A percentile compares a stretch with the other conserved stretches of the same genome.
Conservation (phyloP, 2,888 invertebrate species). For the Graphium colonna region DNA sequence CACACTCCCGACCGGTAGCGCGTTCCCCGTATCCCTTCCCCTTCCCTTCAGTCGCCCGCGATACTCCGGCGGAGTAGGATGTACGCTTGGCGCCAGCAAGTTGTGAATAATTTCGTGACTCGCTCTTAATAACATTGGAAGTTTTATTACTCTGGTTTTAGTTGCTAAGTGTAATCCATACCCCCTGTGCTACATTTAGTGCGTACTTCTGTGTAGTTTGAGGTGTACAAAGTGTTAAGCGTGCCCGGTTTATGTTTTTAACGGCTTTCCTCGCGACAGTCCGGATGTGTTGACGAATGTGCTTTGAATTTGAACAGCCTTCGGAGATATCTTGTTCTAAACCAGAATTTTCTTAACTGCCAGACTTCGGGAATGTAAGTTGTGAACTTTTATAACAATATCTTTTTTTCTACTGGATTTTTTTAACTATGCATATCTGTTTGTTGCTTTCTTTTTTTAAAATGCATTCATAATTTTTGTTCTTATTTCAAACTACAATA, state of each 20-base stretch:
- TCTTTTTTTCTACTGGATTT: too few species aligned
- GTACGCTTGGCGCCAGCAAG: conserved; percentile 14
- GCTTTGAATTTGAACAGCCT: conserved; percentile 20
- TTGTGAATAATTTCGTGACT: conserved; percentile 20
- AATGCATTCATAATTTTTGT: too few species aligned
- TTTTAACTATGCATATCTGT: too few species aligned
- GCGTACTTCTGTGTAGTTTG: not conserved
- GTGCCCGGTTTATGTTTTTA: conserved; percentile 16
- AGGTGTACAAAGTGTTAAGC: conserved; percentile 6
- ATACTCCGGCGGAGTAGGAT: conserved; percentile 12
- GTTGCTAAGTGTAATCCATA: conserved; percentile 3
- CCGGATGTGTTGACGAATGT: conserved; percentile 21
- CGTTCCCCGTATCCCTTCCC: not conserved
- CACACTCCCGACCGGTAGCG: conserved; percentile 13
- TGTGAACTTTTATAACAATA: not conserved
- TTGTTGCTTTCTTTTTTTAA: too few species aligned
- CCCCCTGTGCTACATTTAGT: conserved; percentile 4
- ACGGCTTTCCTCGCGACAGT: conserved; percentile 19
- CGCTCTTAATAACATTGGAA: conserved; percentile 10
- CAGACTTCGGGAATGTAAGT: conserved; percentile 4
- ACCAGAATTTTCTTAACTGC: not conserved
- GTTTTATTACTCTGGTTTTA: conserved; percentile 11
- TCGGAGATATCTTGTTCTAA: conserved; percentile 3
- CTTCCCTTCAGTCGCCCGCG: conserved; percentile 17
- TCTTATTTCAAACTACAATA: too few species aligned